Base-by-base conservation (phyloP, 1,140 invertebrate genomes). In the Drosophila mayri region DNA sequence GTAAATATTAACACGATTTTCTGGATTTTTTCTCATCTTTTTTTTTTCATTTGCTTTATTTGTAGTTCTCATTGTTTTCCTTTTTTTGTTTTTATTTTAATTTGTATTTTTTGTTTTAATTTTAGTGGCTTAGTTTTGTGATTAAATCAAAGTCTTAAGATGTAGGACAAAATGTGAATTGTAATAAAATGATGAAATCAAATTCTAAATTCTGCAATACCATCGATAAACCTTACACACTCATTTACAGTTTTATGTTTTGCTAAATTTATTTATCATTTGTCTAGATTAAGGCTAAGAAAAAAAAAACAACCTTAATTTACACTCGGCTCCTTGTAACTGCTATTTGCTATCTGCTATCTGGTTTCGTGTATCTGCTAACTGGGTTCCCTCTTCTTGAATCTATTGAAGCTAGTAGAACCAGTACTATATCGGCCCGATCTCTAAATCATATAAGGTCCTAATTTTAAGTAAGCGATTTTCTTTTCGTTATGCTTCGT, bases 291-390 rank as follows among this genome's bases (percentile, higher is more conserved):
- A 67, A 64, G 64, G 49, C 79, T 84, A 86, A 63, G 66, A 72
- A 83, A 84, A 83, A 82, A 83, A 85, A 85, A 85, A 85, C 77
- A 86, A 86, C 67, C 82, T 85, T 85, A 85, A 59, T 71, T 75
- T 81, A 86, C 73, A 81, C 52, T 60, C 73, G 75, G 61, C 61
- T 62, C 58, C 57, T 65, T 61, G 52, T 50, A 55, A 30, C 47
- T 10, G 40, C 25, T 70, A 71, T 68, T 18, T 18, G 35, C 28
- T 70, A 70, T 71, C 32, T 46, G 20, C 25, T 71, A 60, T 35
- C 37, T 41, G 68, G 44, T 35, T 52, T 44, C 43, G 28, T 55
- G 22, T 61, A 32, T 52, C 46, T 62, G 20, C 22, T 32, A 46
- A 28, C 32, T 38, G 20, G 52, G 52, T 25, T 54, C 28, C 9